phyloP scores from a whole-genome alignment of 2,113 vertebrate genomes.

The Cebus imitator region DNA sequence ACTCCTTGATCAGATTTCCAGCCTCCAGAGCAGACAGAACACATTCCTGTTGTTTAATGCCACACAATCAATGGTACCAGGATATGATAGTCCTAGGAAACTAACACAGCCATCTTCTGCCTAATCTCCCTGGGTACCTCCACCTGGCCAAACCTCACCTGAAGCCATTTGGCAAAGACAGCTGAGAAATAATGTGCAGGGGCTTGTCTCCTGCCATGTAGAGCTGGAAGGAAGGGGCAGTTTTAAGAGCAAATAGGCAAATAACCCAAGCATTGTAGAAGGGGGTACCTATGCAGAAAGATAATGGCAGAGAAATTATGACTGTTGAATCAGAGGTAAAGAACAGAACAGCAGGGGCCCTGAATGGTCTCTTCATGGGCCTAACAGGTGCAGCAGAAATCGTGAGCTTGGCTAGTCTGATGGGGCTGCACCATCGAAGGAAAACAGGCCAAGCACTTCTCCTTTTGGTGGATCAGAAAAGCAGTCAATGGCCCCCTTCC shows the following conservation, averaged over 20 bases:
- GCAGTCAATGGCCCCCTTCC: background rate
- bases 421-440: background rate
- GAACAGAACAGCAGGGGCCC: no score
- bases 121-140: background rate
- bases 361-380: background rate
- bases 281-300: fast-evolving
- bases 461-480: background rate
- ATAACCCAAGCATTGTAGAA: background rate
- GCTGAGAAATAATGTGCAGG: background rate
- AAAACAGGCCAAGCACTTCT: background rate
- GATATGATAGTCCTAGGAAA: background rate
- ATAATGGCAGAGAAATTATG: fast-evolving
- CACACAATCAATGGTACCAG: fast-evolving
- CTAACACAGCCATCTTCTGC: fast-evolving
- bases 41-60: background rate
- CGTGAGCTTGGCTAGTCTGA: background rate
- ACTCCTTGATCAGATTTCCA: background rate
- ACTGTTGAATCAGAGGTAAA: background rate
- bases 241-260: background rate
- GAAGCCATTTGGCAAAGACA: background rate
- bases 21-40: background rate
- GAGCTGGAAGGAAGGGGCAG: background rate
- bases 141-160: background rate
- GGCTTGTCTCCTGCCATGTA: background rate
- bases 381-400: background rate